Conservation (phyloP, 2,113 vertebrate species). For the Gadus chalcogrammus region DNA sequence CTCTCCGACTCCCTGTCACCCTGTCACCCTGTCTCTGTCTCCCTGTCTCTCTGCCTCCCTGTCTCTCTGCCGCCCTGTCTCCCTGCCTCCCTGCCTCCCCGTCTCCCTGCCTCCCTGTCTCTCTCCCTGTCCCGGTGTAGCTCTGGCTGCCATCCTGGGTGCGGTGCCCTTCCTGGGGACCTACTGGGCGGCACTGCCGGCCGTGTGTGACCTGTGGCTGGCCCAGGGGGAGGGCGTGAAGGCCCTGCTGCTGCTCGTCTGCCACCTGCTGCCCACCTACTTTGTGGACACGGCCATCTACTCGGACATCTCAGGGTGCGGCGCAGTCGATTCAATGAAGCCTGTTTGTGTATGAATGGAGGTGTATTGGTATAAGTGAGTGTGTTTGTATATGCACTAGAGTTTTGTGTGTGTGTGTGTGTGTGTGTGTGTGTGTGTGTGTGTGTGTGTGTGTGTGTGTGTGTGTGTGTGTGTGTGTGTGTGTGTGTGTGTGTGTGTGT, state of each 20-base stretch:
- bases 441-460: too few species aligned
- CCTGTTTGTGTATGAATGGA: conserved; percentile 2
- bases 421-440: too few species aligned
- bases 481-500: too few species aligned
- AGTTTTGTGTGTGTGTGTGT: too few species aligned
- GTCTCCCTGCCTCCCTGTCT: background rate
- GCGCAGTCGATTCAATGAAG: background rate
- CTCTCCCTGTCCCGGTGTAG: conserved; percentile 38
- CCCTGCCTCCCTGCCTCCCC: too few species aligned
- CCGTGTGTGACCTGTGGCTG: conserved; percentile 93
- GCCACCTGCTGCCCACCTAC: conserved; percentile 95
- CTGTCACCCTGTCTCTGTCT: too few species aligned
- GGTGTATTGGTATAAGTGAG: background rate
- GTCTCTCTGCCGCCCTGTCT: too few species aligned
- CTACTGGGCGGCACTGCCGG: conserved; percentile 94
- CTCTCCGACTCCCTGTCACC: background rate
- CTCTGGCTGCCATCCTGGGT: conserved; percentile 91
- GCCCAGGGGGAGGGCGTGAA: conserved; percentile 89
- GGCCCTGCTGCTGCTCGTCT: conserved; percentile 87
- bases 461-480: too few species aligned
- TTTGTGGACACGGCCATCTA: conserved; percentile 99
- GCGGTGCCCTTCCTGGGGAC: conserved; percentile 96
- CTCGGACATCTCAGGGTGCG: conserved; percentile 97
- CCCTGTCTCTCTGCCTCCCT: too few species aligned
- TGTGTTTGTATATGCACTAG: too few species aligned